phyloP scores from a whole-genome alignment of 2,113 vertebrate species.

The Phaethornis superciliosus region DNA sequence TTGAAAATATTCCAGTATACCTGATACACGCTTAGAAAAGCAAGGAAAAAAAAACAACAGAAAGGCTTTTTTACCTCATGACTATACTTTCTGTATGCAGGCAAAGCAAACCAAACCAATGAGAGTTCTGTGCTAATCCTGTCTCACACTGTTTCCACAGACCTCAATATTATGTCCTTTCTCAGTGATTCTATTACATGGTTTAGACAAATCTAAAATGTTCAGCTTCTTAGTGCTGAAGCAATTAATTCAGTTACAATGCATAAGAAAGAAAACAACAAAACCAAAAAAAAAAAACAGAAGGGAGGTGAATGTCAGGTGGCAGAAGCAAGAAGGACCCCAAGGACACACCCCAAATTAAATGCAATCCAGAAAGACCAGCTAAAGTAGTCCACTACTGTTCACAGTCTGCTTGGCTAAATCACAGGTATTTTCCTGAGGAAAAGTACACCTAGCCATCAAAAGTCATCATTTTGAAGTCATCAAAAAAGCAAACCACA shows the following conservation, averaged over 20 bases:
- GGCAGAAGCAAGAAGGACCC: not conserved
- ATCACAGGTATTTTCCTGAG: not conserved
- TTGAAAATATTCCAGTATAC: not conserved
- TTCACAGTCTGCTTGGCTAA: not conserved
- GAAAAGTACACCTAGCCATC: not conserved
- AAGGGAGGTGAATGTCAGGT: not conserved
- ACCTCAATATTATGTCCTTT: fast-evolving
- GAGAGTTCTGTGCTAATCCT: not conserved
- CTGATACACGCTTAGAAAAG: not conserved
- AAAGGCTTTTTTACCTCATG: not conserved
- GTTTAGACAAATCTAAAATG: not conserved
- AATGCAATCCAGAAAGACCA: not conserved
- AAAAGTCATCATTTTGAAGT: too few species aligned
- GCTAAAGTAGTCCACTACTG: not conserved
- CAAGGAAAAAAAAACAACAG: not conserved
- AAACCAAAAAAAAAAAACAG: not conserved
- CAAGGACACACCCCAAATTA: fast-evolving
- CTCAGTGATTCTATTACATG: not conserved
- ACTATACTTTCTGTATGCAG: not conserved
- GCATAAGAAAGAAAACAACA: not conserved
- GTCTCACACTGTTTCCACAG: fast-evolving
- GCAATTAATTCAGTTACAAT: not conserved
- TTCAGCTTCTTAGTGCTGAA: not conserved
- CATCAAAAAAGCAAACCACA: not conserved
- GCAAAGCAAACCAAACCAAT: not conserved